Conservation (phyloP, 2,888 invertebrate species). For the Eristalinus sepulchralis region DNA sequence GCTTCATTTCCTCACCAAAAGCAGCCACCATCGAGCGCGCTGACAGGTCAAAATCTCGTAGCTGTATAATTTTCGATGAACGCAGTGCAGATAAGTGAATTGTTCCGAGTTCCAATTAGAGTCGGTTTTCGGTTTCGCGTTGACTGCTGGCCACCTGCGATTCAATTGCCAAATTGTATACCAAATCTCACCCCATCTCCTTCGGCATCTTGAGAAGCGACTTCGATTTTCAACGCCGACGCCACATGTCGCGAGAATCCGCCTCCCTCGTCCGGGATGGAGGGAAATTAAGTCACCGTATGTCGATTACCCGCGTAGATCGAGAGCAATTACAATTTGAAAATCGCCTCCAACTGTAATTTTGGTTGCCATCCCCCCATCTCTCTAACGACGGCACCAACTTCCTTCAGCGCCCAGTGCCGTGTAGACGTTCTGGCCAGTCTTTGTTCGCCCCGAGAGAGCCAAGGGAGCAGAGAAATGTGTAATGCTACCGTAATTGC, state of each 20-base stretch:
- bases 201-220: not conserved
- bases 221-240: not conserved
- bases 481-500: slow-evolving; percentile 56
- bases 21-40: slow-evolving; percentile 11
- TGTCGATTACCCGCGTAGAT: slow-evolving; percentile 60
- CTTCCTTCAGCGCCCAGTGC: not conserved
- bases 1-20: slow-evolving; percentile 61
- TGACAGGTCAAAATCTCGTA: slow-evolving; percentile 58
- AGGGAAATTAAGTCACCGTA: slow-evolving; percentile 63
- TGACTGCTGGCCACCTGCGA: not conserved
- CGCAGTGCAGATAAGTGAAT: slow-evolving; percentile 53
- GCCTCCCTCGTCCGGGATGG: slow-evolving; percentile 5
- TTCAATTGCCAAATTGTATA: not conserved
- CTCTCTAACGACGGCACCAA: not conserved
- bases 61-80: slow-evolving; percentile 62
- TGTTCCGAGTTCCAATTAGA: slow-evolving; percentile 19
- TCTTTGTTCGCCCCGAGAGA: slow-evolving; percentile 25
- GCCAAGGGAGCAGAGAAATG: slow-evolving; percentile 7
- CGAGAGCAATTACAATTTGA: slow-evolving; percentile 60
- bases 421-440: not conserved
- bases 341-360: slow-evolving; percentile 67
- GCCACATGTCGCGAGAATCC: not conserved
- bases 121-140: not conserved
- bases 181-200: not conserved
- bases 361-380: slow-evolving; percentile 4